phyloP scores from a whole-genome alignment of 2,797 vertebrate genomes.

The Sitta carolinensis region DNA sequence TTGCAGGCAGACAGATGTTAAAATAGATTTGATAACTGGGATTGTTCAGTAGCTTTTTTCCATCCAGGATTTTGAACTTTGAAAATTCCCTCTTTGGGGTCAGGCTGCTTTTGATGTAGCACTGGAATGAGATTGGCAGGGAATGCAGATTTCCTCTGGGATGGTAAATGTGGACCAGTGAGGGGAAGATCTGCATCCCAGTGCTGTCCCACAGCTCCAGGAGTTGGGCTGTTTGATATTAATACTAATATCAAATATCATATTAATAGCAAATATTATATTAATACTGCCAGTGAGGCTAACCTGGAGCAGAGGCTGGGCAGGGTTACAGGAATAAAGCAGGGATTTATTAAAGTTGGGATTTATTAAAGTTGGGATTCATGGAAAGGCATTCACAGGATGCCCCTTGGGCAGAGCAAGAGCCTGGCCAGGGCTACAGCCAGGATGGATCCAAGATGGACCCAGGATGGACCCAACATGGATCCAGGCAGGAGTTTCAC shows the following conservation, averaged over 20 bases:
- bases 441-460: no score
- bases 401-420: no score
- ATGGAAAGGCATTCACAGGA: no score
- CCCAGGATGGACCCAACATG: no score
- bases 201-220: not conserved
- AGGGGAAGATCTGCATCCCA: not conserved
- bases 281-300: no score
- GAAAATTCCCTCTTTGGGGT: not conserved
- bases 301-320: no score
- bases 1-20: constrained; percentile 1
- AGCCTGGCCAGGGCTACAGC: no score
- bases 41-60: not conserved
- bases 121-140: not conserved
- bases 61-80: constrained; percentile 1
- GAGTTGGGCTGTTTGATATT: not conserved
- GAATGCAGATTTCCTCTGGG: not conserved
- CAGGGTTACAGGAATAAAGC: no score
- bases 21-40: not conserved
- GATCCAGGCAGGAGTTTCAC: no score
- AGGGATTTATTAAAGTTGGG: no score
- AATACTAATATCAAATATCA: not conserved
- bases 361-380: no score
- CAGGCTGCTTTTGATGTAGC: constrained; percentile 1
- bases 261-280: no score
- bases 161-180: not conserved